Conservation (phyloP, 2,797 vertebrate genomes). For the Sebastes reedi region DNA sequence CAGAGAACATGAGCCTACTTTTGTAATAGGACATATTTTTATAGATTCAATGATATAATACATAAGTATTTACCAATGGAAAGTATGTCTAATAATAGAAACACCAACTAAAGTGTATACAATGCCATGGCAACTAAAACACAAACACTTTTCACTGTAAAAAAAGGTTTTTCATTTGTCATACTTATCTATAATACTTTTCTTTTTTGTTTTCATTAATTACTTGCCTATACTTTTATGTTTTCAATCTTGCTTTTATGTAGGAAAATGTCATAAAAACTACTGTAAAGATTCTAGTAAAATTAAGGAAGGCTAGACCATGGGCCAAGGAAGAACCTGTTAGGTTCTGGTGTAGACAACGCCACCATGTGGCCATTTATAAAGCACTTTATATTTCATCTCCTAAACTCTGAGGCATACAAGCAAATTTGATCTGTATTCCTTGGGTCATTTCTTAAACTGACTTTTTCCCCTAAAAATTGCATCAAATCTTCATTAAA, state of each 20-base stretch:
- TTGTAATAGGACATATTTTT: constrained; percentile 3
- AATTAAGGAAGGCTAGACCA: background rate
- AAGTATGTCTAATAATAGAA: constrained; percentile 30
- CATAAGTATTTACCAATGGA: constrained; percentile 14
- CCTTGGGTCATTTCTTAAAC: background rate
- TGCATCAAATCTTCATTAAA: background rate
- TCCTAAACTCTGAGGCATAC: background rate
- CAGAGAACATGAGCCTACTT: background rate
- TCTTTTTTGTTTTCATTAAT: background rate
- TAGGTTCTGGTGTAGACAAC: background rate
- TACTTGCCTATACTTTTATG: background rate
- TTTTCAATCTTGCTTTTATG: background rate
- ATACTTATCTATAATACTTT: background rate
- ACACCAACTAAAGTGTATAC: too few species aligned
- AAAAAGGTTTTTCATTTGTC: background rate
- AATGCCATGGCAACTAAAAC: background rate
- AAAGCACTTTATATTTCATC: fast-evolving
- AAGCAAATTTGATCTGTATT: background rate
- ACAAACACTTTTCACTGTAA: background rate
- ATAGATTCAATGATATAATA: constrained; percentile 3
- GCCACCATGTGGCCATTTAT: background rate
- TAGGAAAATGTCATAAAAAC: background rate
- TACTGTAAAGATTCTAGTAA: background rate
- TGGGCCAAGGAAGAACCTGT: background rate
- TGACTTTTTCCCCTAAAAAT: background rate